Base-by-base conservation (phyloP, 2,113 vertebrate species). In the Perca flavescens region DNA sequence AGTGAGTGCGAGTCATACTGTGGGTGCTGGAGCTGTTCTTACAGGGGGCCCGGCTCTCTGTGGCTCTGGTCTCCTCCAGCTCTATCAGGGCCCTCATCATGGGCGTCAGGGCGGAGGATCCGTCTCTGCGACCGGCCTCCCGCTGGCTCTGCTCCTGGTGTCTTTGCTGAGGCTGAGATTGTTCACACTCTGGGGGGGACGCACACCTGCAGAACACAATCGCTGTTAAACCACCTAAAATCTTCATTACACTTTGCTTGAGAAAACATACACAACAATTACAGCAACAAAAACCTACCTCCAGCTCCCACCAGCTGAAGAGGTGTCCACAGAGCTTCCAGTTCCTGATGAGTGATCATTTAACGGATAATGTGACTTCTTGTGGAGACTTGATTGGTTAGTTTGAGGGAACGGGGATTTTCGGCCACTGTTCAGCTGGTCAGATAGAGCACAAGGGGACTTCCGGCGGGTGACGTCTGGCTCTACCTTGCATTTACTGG, bases 21-120 rank as follows among this genome's bases (percentile, higher is more conserved):
- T 81, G 61, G 22, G 69, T 61, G 31, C 53, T 13, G 74, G 25
- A 40, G 68, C 43, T 75, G 43, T 62, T 87, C 92, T 92, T 93
- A 91, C 92, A 91, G 50, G 95, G 94, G 89, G 88, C 96, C 89
- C 96, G 96, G 31, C 94, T 96, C 92, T 98, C 96, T 12, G 97
- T 95, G 16, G 95, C 91, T 94, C 94, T 97, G 90, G 95, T 95
- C 89, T 96, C 96, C 92, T 97, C 96, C 76, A 98, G 94, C 92
- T 98, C 95, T 77, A 97, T 97, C 71, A 98, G 94, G 28, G 97
- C 96, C 92, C 96, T 97, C 93, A 98, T 95, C 86, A 98, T 90
- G 2, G 98, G 97, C 9, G 95, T 95, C 80, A 97, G 93, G 25
- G 93, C 70, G 56, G 74, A 82, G 60, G 94, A 86, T 8, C 74